Evolutionary conservation across 2,888 invertebrate genomes (phyloP), one percentile per base, ranked within the genome.

Genomic region (Tineola bisselliella): DNA sequence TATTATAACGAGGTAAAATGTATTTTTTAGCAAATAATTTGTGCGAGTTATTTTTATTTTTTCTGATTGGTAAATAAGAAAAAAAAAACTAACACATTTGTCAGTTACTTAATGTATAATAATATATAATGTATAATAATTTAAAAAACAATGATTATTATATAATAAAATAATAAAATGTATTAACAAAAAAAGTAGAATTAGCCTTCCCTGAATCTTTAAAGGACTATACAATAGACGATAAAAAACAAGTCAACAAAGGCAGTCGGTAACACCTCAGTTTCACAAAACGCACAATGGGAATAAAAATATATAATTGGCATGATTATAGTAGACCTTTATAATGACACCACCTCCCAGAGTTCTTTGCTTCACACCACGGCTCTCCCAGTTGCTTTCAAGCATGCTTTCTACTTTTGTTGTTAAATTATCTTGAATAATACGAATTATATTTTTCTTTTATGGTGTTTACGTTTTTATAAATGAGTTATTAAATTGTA

Each of bases 301-400:
- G 77, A 81, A 83, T 75, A 77, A 82, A 83, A 83, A 82, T 78
- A 81, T 81, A 78, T 83, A 84, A 84, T 84, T 84, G 83, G 81
- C 74, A 77, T 83, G 77, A 83, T 84, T 83, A 81, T 70, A 38
- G 68, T 62, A 68, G 44, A 48, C 60, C 60, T 38, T 60, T 60
- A 48, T 44, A 67, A 73, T 77, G 77, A 83, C 81, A 81, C 76
- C 66, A 69, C 70, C 67, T 70, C 68, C 80, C 80, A 82, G 81
- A 54, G 54, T 54, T 54, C 54, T 54, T 54, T 18, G 12, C 25
- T 54, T 6, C 48, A 48, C 48, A 48, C 48, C 38, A 38, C 38
- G 38, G 10, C 38, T 38, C 38, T 48, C 17, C 13, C 48, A 48
- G 48, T 48, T 48, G 15, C 17, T 13, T 15, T 48, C 48, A 15